Base-by-base conservation (phyloP, 2,888 invertebrate genomes). In the Junonia oenone region DNA sequence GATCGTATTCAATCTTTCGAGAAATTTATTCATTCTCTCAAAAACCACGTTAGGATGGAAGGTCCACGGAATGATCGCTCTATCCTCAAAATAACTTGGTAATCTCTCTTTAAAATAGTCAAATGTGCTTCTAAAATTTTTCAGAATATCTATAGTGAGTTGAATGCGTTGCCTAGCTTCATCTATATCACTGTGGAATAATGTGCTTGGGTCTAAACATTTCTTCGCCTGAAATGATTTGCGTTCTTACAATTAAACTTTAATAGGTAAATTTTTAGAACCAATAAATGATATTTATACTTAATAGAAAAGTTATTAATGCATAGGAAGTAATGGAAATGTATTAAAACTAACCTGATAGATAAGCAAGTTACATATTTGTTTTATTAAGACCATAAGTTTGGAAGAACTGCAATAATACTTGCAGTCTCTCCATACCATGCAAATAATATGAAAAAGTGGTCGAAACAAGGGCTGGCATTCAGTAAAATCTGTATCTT, bases 141-240 rank as follows among this genome's bases (percentile, higher is more conserved):
- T 93, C 0, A 94, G 69, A 51, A 93, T 93, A 63, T 92, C 90
- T 63, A 94, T 92, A n/a, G 93, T 94, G 3, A 92, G 69, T 62
- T 92, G 92, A 9, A 98, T 95, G 60, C 97, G 93, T 77, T 94
- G 95, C 76, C 96, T 94, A 0, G 97, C 96, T 89, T 98, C 98
- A 73, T 98, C 98, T 38, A 98, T 95, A 68, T 98, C 98, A 65
- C 97, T 97, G 77, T 98, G 98, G 76, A 99, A 98, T 58, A 98
- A 92, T 0, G 98, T 96, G 2, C 95, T 93, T 0, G 98, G 97
- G 73, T 98, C 98, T 66, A 98, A 91, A 81, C 95, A 98, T 69
- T 94, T 93, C 72, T 96, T 95, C 0, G 97, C 97, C 96, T 97
- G 71, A 55, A 89, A 92, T 61, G 51, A 59, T 50, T 6, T 22